phyloP scores from a whole-genome alignment of 92 coral and sea anemone species.

The Palythoa grandiflora region DNA sequence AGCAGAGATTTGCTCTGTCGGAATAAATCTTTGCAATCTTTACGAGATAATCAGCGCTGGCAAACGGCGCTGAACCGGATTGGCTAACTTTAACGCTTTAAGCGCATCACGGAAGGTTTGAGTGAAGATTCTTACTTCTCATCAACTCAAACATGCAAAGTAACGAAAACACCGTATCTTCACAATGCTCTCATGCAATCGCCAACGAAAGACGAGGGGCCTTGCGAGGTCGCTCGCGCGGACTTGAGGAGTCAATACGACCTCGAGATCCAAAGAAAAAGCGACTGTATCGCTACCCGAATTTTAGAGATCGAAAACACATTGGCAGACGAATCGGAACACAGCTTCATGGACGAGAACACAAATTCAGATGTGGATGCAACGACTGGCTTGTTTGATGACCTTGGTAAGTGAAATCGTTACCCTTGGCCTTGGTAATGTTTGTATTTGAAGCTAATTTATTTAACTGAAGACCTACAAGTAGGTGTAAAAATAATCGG shows the following conservation, averaged over 20 bases:
- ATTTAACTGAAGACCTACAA: too few relatives aligned
- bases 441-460: too few relatives aligned
- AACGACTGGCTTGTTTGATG: conserved; percentile 68
- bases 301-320: conserved; percentile 13
- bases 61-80: conserved; percentile 66
- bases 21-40: background rate
- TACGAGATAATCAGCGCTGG: conserved; percentile 39
- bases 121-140: conserved; percentile 34
- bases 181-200: background rate
- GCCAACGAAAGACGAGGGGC: background rate
- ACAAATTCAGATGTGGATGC: conserved; percentile 11
- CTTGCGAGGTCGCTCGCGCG: conserved; percentile 32
- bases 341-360: conserved; percentile 35
- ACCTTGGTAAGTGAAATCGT: conserved; percentile 45
- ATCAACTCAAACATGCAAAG: conserved; percentile 37
- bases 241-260: conserved; percentile 20
- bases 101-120: conserved; percentile 78
- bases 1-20: background rate
- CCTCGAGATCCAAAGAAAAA: conserved; percentile 49
- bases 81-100: conserved; percentile 61
- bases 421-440: background rate
- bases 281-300: conserved; percentile 33
- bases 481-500: background rate
- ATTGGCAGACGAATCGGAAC: conserved; percentile 58
- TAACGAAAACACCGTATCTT: background rate